Evolutionary conservation across 2,797 vertebrate genomes (phyloP).

Genomic region (Hapalemur alaotrensis): DNA sequence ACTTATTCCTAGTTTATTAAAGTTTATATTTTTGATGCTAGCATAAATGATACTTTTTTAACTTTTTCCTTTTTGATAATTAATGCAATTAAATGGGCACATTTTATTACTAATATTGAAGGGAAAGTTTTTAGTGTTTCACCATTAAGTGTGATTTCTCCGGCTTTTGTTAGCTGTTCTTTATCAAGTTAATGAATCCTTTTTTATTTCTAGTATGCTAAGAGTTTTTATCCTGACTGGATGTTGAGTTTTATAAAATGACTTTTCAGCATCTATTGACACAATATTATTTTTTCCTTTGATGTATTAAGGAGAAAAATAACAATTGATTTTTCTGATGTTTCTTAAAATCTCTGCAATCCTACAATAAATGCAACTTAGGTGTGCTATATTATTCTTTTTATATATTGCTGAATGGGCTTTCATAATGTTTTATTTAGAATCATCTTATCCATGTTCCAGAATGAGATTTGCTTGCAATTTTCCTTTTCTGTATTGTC

Average conservation of each 20-base stretch:
- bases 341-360: neutral
- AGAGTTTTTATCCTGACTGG: neutral
- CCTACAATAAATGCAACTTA: neutral
- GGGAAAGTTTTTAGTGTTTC: neutral
- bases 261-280: neutral
- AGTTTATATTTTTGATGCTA: neutral
- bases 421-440: neutral
- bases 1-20: neutral
- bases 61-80: neutral
- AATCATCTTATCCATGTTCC: neutral
- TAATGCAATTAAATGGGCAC: neutral
- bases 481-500: neutral
- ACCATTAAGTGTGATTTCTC: neutral
- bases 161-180: neutral
- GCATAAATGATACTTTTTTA: neutral
- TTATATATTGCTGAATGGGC: neutral
- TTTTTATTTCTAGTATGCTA: neutral
- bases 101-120: neutral
- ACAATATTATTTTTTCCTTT: neutral
- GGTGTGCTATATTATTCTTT: neutral
- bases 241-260: neutral
- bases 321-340: neutral
- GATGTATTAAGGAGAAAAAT: neutral
- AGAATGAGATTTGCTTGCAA: neutral
- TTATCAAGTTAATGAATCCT: neutral